Base-by-base conservation (phyloP, 1,140 invertebrate genomes). In the Drosophila mauritiana region DNA sequence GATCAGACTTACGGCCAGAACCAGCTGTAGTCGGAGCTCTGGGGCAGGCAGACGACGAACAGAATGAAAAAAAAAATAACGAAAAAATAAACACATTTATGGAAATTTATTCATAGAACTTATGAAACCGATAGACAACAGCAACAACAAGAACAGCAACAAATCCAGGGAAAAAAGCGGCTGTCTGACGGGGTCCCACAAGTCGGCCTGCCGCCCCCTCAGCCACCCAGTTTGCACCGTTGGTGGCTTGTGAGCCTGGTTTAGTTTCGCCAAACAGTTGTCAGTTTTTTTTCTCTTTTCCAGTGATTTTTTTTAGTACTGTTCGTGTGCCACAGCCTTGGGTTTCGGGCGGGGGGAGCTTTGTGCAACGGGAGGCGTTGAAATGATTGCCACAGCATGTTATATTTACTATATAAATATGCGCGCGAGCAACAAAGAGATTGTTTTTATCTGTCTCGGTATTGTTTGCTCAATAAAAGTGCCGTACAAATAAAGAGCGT, bases 81-180 rank as follows among this genome's bases (percentile, higher is more conserved):
- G 73, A 74, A 83, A 83, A 91, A 91, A 91, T 81, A 80, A 85
- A 78, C 76, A 85, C 80, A 89, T 85, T 86, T 91, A 91, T 91
- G 89, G 89, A 91, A 91, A 91, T 91, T 91, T 91, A 91, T 91
- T 91, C 89, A 91, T 91, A 91, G 83, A 91, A 91, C 83, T 86
- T 86, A 86, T 86, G 84, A 86, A 88, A 86, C 82, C 82, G 82
- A 86, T 86, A 86, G 82, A 86, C 83, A 86, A 88, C 82, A 82
- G 17, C 74, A 81, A 42, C 73, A 84, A 39, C 36, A 37, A 13
- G 11, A 37, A 12, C 36, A 37, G 12, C 37, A 39, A 39, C 37
- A 31, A 31, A 31, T 31, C 8, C 13, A 15, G 56, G 58, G 53
- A 63, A 73, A 86, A 86, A 86, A 81, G 74, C 67, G 83, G 69